These are phyloP conservation scores for Sinosuthora webbiana DNA, from an alignment of 2,113 vertebrate species.

Conservation along the genomic window DNA sequence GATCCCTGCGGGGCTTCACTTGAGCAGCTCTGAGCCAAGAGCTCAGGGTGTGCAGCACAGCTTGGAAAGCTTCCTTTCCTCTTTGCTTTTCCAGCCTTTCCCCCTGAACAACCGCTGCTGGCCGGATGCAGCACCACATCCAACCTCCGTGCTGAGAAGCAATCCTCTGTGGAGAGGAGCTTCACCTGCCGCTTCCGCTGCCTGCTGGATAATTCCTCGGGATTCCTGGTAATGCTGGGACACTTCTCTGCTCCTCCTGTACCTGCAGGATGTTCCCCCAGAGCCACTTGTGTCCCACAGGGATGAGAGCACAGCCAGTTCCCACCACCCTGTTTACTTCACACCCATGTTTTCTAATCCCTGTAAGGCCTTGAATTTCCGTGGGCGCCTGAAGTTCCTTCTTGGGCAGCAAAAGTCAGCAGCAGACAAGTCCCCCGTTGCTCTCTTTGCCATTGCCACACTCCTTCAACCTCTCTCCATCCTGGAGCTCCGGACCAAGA, in stretches of 20 bases:
- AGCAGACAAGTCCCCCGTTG: neutral
- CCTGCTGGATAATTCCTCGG: slow-evolving; percentile 80
- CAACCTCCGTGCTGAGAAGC: slow-evolving; percentile 45
- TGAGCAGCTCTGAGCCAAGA: neutral
- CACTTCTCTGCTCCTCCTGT: neutral
- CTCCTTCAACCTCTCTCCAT: neutral
- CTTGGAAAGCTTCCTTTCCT: neutral
- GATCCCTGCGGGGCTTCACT: fast-evolving
- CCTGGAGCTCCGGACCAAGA: neutral
- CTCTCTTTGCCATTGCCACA: slow-evolving; percentile 5
- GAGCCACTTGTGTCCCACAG: neutral
- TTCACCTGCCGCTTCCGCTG: slow-evolving; percentile 82
- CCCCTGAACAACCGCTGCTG: neutral
- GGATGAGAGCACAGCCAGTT: neutral
- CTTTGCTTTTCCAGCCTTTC: slow-evolving; percentile 1
- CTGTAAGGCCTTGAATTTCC: slow-evolving; percentile 16
- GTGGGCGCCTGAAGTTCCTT: neutral
- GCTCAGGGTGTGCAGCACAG: neutral
- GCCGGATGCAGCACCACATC: fast-evolving
- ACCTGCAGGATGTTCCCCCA: neutral
- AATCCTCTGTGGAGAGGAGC: slow-evolving; percentile 71
- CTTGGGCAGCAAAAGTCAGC: neutral
- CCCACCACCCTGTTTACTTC: neutral
- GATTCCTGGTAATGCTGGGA: slow-evolving; percentile 74
- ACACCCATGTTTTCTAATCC: neutral